Evolutionary conservation across 2,113 vertebrate genomes (phyloP), one percentile per base, ranked within the genome.

Genomic region (Hippocampus abdominalis): DNA sequence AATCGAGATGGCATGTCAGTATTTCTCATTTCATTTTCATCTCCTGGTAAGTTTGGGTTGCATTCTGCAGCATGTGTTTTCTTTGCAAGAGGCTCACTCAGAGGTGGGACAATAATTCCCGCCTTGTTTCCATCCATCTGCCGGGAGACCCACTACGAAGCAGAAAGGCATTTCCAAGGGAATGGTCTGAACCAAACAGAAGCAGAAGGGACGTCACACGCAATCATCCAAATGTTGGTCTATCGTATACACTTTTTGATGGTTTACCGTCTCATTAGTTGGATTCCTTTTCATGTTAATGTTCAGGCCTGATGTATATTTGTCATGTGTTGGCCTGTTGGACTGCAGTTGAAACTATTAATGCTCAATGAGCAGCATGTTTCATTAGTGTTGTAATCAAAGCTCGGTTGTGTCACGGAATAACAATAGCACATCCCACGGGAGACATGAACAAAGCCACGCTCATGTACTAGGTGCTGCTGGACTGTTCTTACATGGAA

Each of bases 11-110:
- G 61, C 2, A 46, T 71, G 76, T 60, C 69, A 66, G 60, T 49
- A 60, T 76, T 77, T 74, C 76, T 66, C 74, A 53, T 77, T 87
- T 81, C 73, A 67, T 80, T 84, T 75, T 75, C 79, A 75, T 82
- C 72, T 77, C 71, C 76, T 8, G 78, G 66, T 78, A 81, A 81
- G 89, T 87, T 88, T 81, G 79, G 80, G 84, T 90, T 84, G 75
- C 79, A 70, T 84, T 87, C 79, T 83, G 69, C 77, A 61, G 72
- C 74, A 70, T 66, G 13, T 16, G 64, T 81, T 75, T 83, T 82
- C 78, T 86, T 85, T 87, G 81, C 83, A 83, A 81, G 73, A 74
- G 69, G 4, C 62, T 77, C 80, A 60, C 73, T 88, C 78, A 36
- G 79, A 86, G 83, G 82, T 49, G 66, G 78, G 79, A 78, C 76